Evolutionary conservation across 1,140 invertebrate species (phyloP).

Genomic region (Drosophila insularis): DNA sequence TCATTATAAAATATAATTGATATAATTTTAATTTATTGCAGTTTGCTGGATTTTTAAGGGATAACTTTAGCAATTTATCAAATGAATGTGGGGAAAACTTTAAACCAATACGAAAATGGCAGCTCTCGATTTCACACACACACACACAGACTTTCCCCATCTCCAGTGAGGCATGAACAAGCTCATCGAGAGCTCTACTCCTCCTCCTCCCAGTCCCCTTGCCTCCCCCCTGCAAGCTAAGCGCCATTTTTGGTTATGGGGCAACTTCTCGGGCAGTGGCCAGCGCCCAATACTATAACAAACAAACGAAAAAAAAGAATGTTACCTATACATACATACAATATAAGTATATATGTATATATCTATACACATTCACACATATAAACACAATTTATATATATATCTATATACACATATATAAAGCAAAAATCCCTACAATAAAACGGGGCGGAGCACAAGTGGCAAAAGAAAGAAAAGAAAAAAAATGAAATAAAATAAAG

Average conservation of each 20-base stretch:
- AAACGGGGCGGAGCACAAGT: conserved; percentile 78
- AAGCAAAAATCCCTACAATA: conserved; percentile 73
- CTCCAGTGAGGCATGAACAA: conserved; percentile 5
- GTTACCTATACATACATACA: conserved; percentile 24
- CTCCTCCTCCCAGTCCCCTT: too few species aligned
- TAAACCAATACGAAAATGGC: conserved; percentile 53
- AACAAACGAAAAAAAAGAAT: conserved; percentile 25
- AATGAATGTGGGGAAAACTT: conserved; percentile 20
- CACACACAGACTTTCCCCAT: neutral
- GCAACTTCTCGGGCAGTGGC: conserved; percentile 40
- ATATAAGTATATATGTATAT: conserved; percentile 28
- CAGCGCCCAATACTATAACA: conserved; percentile 53
- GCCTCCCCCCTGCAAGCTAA: neutral
- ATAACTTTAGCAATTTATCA: neutral
- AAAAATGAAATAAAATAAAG: conserved; percentile 27
- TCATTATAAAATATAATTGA: too few species aligned
- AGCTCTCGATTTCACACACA: conserved; percentile 37
- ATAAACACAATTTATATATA: conserved; percentile 46
- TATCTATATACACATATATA: conserved; percentile 43
- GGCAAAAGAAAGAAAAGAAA: conserved; percentile 47
- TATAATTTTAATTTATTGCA: too few species aligned
- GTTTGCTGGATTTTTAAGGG: too few species aligned
- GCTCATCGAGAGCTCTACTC: conserved; percentile 11
- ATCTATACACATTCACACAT: conserved; percentile 27
- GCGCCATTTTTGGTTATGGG: conserved; percentile 8